Evolutionary conservation across 2,888 invertebrate species (phyloP).

Genomic region (Trichacis sp.): DNA sequence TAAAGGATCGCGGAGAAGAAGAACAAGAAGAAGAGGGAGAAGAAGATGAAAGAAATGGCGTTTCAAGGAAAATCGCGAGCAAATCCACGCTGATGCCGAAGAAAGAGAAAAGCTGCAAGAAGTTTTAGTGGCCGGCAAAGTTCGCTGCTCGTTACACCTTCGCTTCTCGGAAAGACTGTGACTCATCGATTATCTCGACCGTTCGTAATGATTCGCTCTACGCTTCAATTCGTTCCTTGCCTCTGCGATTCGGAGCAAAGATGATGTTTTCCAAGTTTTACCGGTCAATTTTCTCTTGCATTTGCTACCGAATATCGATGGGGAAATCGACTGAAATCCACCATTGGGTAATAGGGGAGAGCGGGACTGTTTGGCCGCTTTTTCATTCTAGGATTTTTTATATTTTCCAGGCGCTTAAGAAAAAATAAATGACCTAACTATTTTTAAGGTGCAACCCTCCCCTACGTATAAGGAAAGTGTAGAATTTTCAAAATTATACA

Average conservation of each 20-base stretch:
- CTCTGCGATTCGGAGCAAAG: neutral
- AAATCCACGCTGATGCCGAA: neutral
- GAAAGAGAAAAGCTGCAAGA: constrained; percentile 12
- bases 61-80: constrained; percentile 13
- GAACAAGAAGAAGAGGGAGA: neutral
- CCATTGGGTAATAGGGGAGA: too few species aligned
- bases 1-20: neutral
- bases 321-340: too few species aligned
- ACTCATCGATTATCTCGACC: constrained; percentile 11
- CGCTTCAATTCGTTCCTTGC: neutral
- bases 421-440: too few species aligned
- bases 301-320: too few species aligned
- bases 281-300: too few species aligned
- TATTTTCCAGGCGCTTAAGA: too few species aligned
- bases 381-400: too few species aligned
- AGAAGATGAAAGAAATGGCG: constrained; percentile 7
- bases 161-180: constrained; percentile 10
- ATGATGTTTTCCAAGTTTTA: neutral
- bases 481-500: too few species aligned
- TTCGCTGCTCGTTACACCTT: constrained; percentile 13
- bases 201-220: constrained; percentile 11
- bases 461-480: too few species aligned
- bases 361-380: too few species aligned
- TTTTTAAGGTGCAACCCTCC: too few species aligned
- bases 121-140: constrained; percentile 7